phyloP scores from a whole-genome alignment of 2,888 invertebrate genomes.

The Galerucella pusilla region DNA sequence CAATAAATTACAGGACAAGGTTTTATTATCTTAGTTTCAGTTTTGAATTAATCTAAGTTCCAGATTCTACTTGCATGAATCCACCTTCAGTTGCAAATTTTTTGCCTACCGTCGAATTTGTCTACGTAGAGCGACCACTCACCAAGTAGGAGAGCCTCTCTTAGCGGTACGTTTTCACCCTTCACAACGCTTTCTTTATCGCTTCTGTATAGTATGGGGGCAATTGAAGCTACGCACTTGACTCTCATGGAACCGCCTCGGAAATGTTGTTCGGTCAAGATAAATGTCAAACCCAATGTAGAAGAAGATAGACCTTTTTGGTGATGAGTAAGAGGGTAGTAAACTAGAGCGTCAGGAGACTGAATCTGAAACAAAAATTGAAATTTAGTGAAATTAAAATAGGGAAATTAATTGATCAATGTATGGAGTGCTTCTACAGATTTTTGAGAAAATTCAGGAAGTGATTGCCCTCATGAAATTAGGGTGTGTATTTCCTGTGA shows the following conservation, averaged over 20 bases:
- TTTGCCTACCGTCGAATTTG: slow-evolving; percentile 40
- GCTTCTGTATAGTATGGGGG: slow-evolving; percentile 71
- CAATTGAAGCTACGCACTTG: slow-evolving; percentile 72
- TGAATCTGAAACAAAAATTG: slow-evolving; percentile 64
- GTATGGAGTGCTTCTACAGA: too few relatives aligned
- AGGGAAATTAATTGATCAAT: too few relatives aligned
- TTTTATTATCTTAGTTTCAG: too few relatives aligned
- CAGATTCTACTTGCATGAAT: too few relatives aligned
- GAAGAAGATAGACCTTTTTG: slow-evolving; percentile 71
- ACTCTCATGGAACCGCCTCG: slow-evolving; percentile 72
- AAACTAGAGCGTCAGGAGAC: slow-evolving; percentile 66
- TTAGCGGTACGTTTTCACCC: slow-evolving; percentile 67
- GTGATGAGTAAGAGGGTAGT: slow-evolving; percentile 69
- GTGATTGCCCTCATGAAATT: too few relatives aligned
- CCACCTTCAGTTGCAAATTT: neutral
- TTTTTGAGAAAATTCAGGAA: too few relatives aligned
- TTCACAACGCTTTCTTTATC: slow-evolving; percentile 71
- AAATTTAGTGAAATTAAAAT: neutral
- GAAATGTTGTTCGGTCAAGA: slow-evolving; percentile 69
- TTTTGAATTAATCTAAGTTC: too few relatives aligned
- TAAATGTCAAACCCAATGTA: slow-evolving; percentile 69
- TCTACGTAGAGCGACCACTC: slow-evolving; percentile 59
- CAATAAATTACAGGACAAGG: too few relatives aligned
- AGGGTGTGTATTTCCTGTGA: too few relatives aligned
- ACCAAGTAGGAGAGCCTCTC: slow-evolving; percentile 73